Evolutionary conservation across 2,888 invertebrate species (phyloP), one percentile per base, ranked within the genome.

Genomic region (Agrilus cyanescens): DNA sequence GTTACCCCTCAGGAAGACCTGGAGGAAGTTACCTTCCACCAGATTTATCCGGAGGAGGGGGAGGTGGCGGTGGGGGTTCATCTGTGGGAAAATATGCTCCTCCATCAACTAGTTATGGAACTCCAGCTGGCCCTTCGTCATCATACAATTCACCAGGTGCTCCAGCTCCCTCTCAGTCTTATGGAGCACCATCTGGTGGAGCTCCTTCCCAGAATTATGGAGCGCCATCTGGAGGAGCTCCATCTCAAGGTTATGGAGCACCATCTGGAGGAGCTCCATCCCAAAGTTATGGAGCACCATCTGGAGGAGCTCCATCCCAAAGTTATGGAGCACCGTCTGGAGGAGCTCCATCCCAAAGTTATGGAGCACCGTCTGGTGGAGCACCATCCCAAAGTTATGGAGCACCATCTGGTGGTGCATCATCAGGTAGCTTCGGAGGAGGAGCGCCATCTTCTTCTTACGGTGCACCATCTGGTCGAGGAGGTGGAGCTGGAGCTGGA

Each of bases 71-170:
- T 13, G 58, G 57, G 10, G 57, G 57, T 37, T 16, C 49, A 18
- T 47, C 48, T 16, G 51, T 52, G 35, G 51, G 72, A n/a, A 73
- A 70, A 38, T 78, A 76, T 57, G 66, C 76, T 42, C 76, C 78
- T 32, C 78, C 78, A 14, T 72, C 76, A 1, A 67, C 68, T 25
- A 67, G 64, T 43, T 69, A 69, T 50, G 70, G 70, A 7, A 53
- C 53, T 10, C 55, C 55, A 20, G 47, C 50, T 35, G 48, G 46
- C 10, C 54, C 53, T 16, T 43, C 52, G 10, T 38, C 36, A 5
- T 35, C 40, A n/a, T 54, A 51, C 38, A 48, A 44, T 10, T 47
- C 47, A 10, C 43, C 49, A 52, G 74, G 74, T 18, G 57, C 72
- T 3, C 48, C 50, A 29, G 44, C 42, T 46, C 58, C 63, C 15